These are phyloP conservation scores for Brachionus rubens DNA, from an alignment of 1,140 invertebrate genomes.

Conservation along the genomic window DNA sequence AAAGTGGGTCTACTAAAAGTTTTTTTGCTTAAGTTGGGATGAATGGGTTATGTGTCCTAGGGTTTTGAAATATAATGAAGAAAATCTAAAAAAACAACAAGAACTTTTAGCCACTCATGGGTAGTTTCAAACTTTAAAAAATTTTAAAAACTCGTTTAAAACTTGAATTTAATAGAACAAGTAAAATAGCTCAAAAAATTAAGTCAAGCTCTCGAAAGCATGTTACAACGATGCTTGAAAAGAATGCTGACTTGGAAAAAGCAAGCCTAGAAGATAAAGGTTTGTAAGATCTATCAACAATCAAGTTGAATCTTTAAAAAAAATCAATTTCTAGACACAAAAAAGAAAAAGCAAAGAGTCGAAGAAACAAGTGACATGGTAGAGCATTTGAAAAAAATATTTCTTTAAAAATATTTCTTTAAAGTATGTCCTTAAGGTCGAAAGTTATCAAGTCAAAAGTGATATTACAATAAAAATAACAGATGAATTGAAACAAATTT, in stretches of 20 bases:
- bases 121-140: background rate
- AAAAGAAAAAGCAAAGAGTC: conserved; percentile 25
- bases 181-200: conserved; percentile 41
- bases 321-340: background rate
- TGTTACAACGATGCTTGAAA: conserved; percentile 22
- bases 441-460: conserved; percentile 25
- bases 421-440: background rate
- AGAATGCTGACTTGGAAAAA: conserved; percentile 24
- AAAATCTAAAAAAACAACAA: conserved; percentile 46
- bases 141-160: background rate
- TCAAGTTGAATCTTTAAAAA: background rate
- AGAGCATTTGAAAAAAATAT: background rate
- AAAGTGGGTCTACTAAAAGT: background rate
- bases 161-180: conserved; percentile 9
- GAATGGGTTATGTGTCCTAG: conserved; percentile 41
- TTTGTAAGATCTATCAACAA: background rate
- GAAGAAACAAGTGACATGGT: conserved; percentile 10
- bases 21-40: background rate
- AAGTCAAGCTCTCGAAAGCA: conserved; percentile 33
- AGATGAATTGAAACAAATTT: conserved; percentile 26
- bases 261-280: conserved; percentile 11
- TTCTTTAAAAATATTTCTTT: no score
- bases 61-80: conserved; percentile 41
- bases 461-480: conserved; percentile 15
- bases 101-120: conserved; percentile 43